Percentiles rank a stretch among this genome's conserved stretches.
These are phyloP conservation scores for Protosalanx chinensis DNA, from an alignment of 2,797 vertebrate genomes.

Conservation along the genomic window DNA sequence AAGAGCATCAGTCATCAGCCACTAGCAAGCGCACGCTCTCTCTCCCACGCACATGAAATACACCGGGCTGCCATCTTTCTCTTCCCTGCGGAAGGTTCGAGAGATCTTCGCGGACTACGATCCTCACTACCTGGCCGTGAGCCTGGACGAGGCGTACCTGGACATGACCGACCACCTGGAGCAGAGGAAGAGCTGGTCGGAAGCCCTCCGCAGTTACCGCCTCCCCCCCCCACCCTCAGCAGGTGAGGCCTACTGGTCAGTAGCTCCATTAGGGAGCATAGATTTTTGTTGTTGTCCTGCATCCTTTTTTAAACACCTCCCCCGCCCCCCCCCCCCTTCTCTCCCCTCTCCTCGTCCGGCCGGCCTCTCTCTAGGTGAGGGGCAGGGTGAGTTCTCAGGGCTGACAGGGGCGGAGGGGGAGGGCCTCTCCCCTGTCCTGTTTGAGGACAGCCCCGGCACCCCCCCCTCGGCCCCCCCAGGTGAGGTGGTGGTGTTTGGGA, in stretches of 20 bases:
- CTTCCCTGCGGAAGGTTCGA: conserved; percentile 75
- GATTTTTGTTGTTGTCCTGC: no score
- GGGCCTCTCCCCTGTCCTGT: conserved; percentile 81
- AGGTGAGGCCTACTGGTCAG: conserved; percentile 36
- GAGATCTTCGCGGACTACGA: conserved; percentile 91
- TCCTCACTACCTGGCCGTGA: conserved; percentile 86
- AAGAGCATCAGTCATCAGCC: no score
- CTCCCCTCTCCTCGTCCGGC: not conserved
- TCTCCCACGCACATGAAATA: not conserved
- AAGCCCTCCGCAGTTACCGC: conserved; percentile 76
- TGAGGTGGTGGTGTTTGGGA: conserved; percentile 80
- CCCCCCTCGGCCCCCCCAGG: conserved; percentile 28
- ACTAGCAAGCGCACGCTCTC: not conserved
- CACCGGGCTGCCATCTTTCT: not conserved
- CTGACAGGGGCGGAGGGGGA: conserved; percentile 33
- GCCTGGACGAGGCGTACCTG: conserved; percentile 96
- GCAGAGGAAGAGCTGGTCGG: conserved; percentile 82
- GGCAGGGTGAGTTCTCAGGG: conserved; percentile 19
- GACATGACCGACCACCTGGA: conserved; percentile 91
- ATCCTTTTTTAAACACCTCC: not conserved
- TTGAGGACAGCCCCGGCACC: conserved; percentile 78
- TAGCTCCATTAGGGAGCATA: no score
- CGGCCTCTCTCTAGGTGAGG: conserved; percentile 37
- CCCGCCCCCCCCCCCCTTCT: not conserved
- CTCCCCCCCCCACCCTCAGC: conserved; percentile 38